Conservation (phyloP, 1,140 invertebrate genomes). For the Phenacoccus solenopsis region DNA sequence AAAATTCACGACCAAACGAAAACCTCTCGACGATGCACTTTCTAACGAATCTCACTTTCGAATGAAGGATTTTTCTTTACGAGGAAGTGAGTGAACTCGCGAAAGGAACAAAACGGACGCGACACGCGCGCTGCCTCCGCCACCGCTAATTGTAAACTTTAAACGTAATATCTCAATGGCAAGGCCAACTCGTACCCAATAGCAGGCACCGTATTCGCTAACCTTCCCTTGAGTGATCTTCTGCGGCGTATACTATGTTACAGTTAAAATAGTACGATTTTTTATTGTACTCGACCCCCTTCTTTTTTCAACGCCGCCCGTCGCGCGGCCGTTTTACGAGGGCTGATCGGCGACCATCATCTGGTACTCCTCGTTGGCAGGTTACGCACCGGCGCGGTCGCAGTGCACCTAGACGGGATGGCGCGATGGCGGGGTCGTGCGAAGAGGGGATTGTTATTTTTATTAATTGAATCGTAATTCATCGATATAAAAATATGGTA, state of each 20-base stretch:
- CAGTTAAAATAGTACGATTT: neutral
- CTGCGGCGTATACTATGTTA: neutral
- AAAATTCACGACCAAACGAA: neutral
- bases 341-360: too few relatives aligned
- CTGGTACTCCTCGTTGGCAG: too few relatives aligned
- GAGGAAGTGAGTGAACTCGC: slow-evolving; percentile 15
- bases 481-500: too few relatives aligned
- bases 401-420: too few relatives aligned
- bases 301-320: too few relatives aligned
- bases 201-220: neutral
- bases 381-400: too few relatives aligned
- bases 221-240: slow-evolving; percentile 13
- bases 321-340: too few relatives aligned
- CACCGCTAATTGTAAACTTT: slow-evolving; percentile 4
- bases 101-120: slow-evolving; percentile 15
- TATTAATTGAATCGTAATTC: too few relatives aligned
- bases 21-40: neutral
- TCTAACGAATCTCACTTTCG: slow-evolving; percentile 12
- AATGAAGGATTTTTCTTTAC: slow-evolving; percentile 9
- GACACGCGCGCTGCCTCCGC: neutral
- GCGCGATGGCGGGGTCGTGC: too few relatives aligned
- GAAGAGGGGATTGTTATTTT: too few relatives aligned
- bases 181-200: slow-evolving; percentile 13
- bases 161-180: slow-evolving; percentile 16
- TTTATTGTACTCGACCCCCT: too few relatives aligned